Conservation (phyloP, 2,888 invertebrate genomes). For the Luperina nickerlii region DNA sequence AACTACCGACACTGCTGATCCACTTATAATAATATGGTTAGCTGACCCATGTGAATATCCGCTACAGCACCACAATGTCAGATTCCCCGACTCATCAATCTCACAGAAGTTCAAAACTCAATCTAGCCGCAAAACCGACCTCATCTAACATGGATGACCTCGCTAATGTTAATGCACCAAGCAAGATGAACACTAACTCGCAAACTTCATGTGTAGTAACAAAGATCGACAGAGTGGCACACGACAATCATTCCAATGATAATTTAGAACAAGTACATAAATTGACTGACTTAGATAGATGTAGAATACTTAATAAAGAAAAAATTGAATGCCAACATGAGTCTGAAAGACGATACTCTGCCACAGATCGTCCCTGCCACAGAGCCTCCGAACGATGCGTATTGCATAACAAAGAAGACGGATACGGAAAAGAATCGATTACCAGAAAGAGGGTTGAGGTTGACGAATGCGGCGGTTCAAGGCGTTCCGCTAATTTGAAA, state of each 20-base stretch:
- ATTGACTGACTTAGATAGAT: slow-evolving; percentile 86
- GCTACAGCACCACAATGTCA: slow-evolving; percentile 64
- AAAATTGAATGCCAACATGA: slow-evolving; percentile 76
- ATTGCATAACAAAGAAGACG: slow-evolving; percentile 81
- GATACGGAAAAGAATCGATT: slow-evolving; percentile 84
- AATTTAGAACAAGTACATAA: slow-evolving; percentile 79
- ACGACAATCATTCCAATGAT: slow-evolving; percentile 84
- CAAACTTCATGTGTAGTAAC: slow-evolving; percentile 69
- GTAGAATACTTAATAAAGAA: slow-evolving; percentile 79
- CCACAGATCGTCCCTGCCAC: slow-evolving; percentile 62
- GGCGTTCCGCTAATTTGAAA: slow-evolving; percentile 84
- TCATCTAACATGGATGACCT: slow-evolving; percentile 56
- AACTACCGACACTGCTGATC: slow-evolving; percentile 58
- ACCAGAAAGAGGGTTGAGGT: slow-evolving; percentile 80
- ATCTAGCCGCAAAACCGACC: slow-evolving; percentile 33
- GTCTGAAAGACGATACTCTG: slow-evolving; percentile 76
- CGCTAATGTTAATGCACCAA: slow-evolving; percentile 36
- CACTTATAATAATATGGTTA: slow-evolving; percentile 77
- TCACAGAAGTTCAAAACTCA: slow-evolving; percentile 53
- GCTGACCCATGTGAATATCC: slow-evolving; percentile 79
- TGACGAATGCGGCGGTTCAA: slow-evolving; percentile 81
- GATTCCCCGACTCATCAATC: slow-evolving; percentile 43
- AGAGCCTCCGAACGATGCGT: slow-evolving; percentile 72
- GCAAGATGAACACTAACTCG: slow-evolving; percentile 57
- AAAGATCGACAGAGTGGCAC: slow-evolving; percentile 74